Evolutionary conservation across 2,888 invertebrate species (phyloP).

Genomic region (Nemotelus pantherinus): DNA sequence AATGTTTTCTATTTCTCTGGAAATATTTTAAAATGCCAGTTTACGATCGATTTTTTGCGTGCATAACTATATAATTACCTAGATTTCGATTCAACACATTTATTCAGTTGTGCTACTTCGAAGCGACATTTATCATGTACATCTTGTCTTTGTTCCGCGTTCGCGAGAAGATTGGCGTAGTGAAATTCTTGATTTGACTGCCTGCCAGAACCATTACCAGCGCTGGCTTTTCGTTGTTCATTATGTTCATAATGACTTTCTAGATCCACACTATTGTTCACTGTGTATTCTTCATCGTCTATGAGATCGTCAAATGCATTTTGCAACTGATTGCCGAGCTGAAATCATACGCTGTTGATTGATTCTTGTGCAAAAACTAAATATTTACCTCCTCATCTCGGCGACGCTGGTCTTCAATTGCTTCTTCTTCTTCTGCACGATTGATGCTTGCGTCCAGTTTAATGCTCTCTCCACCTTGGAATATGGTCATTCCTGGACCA

Average conservation of each 20-base stretch:
- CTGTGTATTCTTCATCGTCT: constrained; percentile 73
- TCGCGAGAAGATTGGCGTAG: constrained; percentile 4
- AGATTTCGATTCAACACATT: constrained; percentile 65
- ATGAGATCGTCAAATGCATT: constrained; percentile 76
- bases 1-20: constrained; percentile 62
- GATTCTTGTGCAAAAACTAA: constrained; percentile 2
- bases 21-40: neutral
- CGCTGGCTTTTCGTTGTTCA: constrained; percentile 4
- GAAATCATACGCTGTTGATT: constrained; percentile 50
- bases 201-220: neutral
- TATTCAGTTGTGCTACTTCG: constrained; percentile 58
- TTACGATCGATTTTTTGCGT: neutral
- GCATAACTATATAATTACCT: constrained; percentile 61
- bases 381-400: constrained; percentile 71
- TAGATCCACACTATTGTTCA: constrained; percentile 68
- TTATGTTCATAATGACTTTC: constrained; percentile 47
- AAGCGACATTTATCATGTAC: constrained; percentile 17
- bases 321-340: constrained; percentile 73
- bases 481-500: constrained; percentile 75
- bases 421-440: constrained; percentile 74
- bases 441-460: constrained; percentile 73
- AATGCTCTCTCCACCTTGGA: constrained; percentile 74
- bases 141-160: neutral
- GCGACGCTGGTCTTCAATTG: constrained; percentile 73
- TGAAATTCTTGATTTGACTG: neutral